Percentiles rank a stretch among this genome's conserved stretches.
phyloP scores from a whole-genome alignment of 1,140 invertebrate genomes.

The Drosophila mojavensis region DNA sequence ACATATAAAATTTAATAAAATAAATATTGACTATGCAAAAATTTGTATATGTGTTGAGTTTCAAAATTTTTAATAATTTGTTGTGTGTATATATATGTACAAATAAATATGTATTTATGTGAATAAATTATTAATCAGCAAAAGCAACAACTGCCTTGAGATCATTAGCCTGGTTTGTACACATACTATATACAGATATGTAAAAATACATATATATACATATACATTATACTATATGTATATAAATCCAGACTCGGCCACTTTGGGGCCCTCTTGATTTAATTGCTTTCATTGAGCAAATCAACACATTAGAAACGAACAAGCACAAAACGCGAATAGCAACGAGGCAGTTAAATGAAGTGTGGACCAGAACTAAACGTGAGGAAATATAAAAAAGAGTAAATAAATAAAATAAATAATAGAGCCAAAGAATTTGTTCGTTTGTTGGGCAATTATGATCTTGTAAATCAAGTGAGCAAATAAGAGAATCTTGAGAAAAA shows the following conservation, averaged over 20 bases:
- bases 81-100: neutral
- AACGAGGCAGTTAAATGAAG: constrained; percentile 28
- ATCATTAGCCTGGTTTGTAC: constrained; percentile 39
- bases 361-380: constrained; percentile 17
- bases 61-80: constrained; percentile 54
- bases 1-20: constrained; percentile 42
- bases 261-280: constrained; percentile 52
- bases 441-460: too few relatives aligned
- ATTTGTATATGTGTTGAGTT: constrained; percentile 23
- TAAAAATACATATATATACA: neutral
- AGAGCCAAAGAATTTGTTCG: neutral
- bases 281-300: constrained; percentile 75
- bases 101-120: neutral
- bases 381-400: neutral
- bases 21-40: constrained; percentile 47
- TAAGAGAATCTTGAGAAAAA: too few relatives aligned
- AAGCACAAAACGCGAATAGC: constrained; percentile 13
- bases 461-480: too few relatives aligned
- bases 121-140: constrained; percentile 53
- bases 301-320: constrained; percentile 56
- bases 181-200: constrained; percentile 11
- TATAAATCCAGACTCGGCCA: constrained; percentile 18
- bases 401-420: constrained; percentile 1
- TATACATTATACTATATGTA: neutral
- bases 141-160: constrained; percentile 41